Percentiles rank a stretch among this genome's conserved stretches.
Conservation (phyloP, 2,797 vertebrate species). For the Saxicola maurus region DNA sequence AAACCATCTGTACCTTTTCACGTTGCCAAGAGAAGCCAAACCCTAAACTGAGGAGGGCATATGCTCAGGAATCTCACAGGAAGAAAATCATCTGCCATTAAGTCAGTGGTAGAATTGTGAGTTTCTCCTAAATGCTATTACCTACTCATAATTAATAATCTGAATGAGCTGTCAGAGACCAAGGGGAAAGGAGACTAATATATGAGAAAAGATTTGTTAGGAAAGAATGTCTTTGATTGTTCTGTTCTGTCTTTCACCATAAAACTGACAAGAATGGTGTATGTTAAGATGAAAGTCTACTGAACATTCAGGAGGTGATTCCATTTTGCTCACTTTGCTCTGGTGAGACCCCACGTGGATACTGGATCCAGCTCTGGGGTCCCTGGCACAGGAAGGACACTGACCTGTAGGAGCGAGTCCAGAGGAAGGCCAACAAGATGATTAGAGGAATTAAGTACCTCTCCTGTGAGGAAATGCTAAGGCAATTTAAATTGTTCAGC, state of each 20-base stretch:
- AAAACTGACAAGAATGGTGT: background rate
- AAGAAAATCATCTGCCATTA: background rate
- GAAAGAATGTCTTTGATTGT: background rate
- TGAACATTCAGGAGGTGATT: background rate
- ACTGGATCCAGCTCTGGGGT: background rate
- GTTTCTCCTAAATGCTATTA: background rate
- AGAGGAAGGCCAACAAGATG: background rate
- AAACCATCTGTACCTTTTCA: background rate
- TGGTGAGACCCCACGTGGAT: background rate
- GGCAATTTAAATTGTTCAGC: background rate
- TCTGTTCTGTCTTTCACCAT: background rate
- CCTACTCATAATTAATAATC: background rate
- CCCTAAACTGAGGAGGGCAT: background rate
- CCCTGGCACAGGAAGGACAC: background rate
- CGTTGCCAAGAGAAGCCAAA: background rate
- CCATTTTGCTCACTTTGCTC: background rate
- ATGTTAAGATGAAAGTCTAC: background rate
- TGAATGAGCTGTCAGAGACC: background rate
- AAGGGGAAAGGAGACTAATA: background rate
- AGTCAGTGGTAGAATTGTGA: background rate
- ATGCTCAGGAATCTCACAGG: background rate
- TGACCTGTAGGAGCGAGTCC: fast-evolving
- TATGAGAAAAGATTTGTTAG: background rate
- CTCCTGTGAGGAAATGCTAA: background rate
- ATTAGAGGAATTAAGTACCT: background rate